These are phyloP conservation scores for Sebastes matsubarae DNA, from an alignment of 2,797 vertebrate species.

Conservation along the genomic window DNA sequence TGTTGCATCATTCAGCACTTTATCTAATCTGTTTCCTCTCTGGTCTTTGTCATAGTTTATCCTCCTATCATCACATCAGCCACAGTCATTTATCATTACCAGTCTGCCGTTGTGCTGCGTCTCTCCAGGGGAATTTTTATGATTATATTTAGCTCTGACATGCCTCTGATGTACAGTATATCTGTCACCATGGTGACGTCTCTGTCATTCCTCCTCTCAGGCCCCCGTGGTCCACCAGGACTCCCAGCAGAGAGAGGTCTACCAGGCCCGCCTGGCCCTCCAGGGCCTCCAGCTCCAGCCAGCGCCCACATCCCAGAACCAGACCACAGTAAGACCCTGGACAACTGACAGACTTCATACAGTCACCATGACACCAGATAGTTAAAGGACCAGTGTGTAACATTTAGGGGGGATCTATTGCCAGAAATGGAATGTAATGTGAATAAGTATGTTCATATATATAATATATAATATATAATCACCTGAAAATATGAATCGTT, in stretches of 20 bases:
- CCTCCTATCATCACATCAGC: conserved; percentile 11
- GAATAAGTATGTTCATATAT: too few species aligned
- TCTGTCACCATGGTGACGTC: conserved; percentile 29
- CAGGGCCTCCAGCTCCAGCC: conserved; percentile 82
- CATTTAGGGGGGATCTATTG: too few species aligned
- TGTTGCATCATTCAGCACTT: conserved; percentile 38
- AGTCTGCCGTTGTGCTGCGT: not conserved
- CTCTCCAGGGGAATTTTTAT: not conserved
- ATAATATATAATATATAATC: too few species aligned
- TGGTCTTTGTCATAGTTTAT: conserved; percentile 33
- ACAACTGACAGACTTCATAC: not conserved
- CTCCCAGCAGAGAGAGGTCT: conserved; percentile 87
- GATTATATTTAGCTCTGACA: conserved; percentile 2
- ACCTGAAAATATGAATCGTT: too few species aligned
- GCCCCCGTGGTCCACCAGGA: conserved; percentile 80
- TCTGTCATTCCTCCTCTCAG: conserved; percentile 52
- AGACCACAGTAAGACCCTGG: conserved; percentile 74
- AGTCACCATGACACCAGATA: not conserved
- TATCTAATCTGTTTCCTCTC: conserved; percentile 36
- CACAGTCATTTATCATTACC: conserved; percentile 11
- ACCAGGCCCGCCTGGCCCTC: conserved; percentile 86
- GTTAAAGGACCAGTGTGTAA: not conserved
- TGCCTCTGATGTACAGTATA: not conserved
- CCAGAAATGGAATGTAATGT: too few species aligned
- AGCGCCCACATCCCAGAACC: conserved; percentile 77